phyloP scores from a whole-genome alignment of 2,888 invertebrate genomes.

The Balanococcus diminutus region DNA sequence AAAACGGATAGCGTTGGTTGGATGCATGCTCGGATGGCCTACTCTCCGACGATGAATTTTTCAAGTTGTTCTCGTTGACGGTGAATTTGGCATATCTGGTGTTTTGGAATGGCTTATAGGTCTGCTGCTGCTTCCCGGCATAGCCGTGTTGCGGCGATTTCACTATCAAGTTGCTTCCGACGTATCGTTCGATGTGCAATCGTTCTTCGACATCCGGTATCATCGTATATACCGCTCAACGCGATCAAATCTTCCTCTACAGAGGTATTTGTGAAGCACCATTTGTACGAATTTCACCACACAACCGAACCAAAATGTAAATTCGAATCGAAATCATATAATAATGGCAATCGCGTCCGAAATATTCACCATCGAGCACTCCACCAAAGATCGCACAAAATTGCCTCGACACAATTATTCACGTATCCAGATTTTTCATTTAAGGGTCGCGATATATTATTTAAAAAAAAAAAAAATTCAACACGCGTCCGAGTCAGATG shows the following conservation, averaged over 20 bases:
- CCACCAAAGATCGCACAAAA: background rate
- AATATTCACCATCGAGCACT: background rate
- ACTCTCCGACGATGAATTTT: background rate
- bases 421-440: background rate
- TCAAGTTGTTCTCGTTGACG: background rate
- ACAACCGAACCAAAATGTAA: conserved; percentile 12
- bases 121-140: background rate
- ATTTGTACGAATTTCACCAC: conserved; percentile 27
- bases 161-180: conserved; percentile 69
- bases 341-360: too few relatives aligned
- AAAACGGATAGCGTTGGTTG: background rate
- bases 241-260: background rate
- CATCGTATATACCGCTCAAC: conserved; percentile 55
- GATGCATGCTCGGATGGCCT: background rate
- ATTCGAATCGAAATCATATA: background rate
- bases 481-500: background rate
- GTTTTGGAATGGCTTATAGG: background rate
- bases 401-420: too few relatives aligned
- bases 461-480: background rate
- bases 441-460: background rate
- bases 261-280: conserved; percentile 33
- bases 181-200: conserved; percentile 68
- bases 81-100: background rate
- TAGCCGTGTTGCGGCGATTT: conserved; percentile 59
- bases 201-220: conserved; percentile 22